Percentiles rank a stretch among this genome's conserved stretches.
Evolutionary conservation across 1,140 invertebrate genomes (phyloP).

Genomic region (Drosophila yakuba): DNA sequence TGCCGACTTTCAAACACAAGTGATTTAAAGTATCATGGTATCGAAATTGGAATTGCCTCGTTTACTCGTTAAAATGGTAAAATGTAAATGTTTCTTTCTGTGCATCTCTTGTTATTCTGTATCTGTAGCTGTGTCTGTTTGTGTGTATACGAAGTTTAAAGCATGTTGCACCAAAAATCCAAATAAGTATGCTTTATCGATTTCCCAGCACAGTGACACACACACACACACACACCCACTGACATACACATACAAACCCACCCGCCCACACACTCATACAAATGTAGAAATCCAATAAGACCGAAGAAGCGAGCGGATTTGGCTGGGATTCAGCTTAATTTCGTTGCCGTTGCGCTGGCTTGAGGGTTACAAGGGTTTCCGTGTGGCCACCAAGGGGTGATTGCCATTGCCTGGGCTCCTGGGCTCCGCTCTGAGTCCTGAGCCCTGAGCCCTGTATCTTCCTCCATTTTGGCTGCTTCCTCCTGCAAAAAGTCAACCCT

Average conservation of each 20-base stretch:
- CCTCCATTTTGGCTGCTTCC: conserved; percentile 22
- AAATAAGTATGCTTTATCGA: conserved; percentile 82
- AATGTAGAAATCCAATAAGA: conserved; percentile 63
- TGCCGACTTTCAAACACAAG: no score
- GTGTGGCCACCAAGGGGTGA: conserved; percentile 12
- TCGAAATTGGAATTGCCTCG: no score
- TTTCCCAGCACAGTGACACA: conserved; percentile 42
- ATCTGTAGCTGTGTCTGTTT: conserved; percentile 11
- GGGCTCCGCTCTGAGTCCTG: conserved; percentile 8
- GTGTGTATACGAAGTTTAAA: conserved; percentile 61
- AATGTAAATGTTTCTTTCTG: neutral
- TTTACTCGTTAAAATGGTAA: neutral
- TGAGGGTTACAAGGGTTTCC: conserved; percentile 17
- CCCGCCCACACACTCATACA: conserved; percentile 16
- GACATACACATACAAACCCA: conserved; percentile 10
- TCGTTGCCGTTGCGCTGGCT: conserved; percentile 60
- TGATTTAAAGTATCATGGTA: no score
- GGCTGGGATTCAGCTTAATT: conserved; percentile 60
- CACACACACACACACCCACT: conserved; percentile 1
- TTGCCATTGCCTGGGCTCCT: conserved; percentile 9
- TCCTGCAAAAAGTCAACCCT: conserved; percentile 74
- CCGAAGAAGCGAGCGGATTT: conserved; percentile 66
- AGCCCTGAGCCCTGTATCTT: conserved; percentile 18
- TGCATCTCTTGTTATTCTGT: conserved; percentile 13
- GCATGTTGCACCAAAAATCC: conserved; percentile 79